These are phyloP conservation scores for Tachycineta bicolor DNA, from an alignment of 2,113 vertebrate genomes.

Conservation along the genomic window DNA sequence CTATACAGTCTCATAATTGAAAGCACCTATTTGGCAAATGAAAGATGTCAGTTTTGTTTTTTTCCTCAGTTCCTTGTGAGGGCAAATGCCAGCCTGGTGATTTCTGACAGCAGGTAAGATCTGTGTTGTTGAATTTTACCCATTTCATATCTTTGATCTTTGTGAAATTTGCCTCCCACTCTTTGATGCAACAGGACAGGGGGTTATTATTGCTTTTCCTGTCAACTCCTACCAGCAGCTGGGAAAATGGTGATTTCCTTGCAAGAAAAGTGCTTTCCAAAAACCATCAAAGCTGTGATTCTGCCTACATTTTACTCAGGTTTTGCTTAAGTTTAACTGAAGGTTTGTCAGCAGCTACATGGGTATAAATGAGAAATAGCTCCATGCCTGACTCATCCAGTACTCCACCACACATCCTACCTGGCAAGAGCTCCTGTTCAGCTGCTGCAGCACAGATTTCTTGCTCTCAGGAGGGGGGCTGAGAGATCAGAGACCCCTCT, in stretches of 20 bases:
- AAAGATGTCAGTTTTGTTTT: not conserved
- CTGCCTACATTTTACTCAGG: not conserved
- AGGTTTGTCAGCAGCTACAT: not conserved
- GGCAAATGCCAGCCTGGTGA: not conserved
- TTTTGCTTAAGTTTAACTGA: not conserved
- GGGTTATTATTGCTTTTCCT: not conserved
- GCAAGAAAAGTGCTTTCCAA: not conserved
- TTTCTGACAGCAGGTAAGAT: not conserved
- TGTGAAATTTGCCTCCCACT: not conserved
- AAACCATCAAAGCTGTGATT: not conserved
- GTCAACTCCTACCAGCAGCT: not conserved
- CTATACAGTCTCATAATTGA: not conserved
- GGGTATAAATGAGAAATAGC: not conserved
- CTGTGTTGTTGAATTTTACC: not conserved
- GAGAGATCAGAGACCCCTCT: not conserved
- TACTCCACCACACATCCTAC: not conserved
- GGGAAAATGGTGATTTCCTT: not conserved
- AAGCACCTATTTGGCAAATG: not conserved
- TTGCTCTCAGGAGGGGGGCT: not conserved
- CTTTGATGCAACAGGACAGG: not conserved
- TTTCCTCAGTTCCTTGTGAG: not conserved
- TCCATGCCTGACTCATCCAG: not conserved
- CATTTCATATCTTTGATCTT: not conserved
- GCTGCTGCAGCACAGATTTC: not conserved
- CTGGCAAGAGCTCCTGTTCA: rapidly evolving